Conservation (phyloP, 1,140 invertebrate species). For the Magallana ariakensis region DNA sequence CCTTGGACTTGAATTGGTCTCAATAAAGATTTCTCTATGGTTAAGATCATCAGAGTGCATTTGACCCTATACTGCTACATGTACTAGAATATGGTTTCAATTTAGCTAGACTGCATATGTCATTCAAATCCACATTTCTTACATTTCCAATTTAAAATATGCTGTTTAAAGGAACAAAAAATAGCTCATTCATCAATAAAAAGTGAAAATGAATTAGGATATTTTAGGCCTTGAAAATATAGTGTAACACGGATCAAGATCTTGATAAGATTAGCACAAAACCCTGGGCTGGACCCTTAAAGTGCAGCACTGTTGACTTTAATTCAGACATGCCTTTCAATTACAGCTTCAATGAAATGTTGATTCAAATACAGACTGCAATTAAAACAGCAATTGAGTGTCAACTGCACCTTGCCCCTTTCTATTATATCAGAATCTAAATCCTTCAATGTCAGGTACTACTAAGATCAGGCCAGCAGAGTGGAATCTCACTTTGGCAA, state of each 20-base stretch:
- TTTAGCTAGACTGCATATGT: too few relatives aligned
- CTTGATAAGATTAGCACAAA: not conserved
- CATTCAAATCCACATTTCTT: too few relatives aligned
- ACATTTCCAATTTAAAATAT: too few relatives aligned
- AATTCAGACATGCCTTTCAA: not conserved
- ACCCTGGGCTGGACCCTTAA: not conserved
- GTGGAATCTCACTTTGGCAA: not conserved
- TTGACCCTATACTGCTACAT: too few relatives aligned
- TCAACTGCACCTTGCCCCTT: not conserved
- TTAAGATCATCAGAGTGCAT: too few relatives aligned
- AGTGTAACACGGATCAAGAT: not conserved
- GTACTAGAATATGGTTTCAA: too few relatives aligned
- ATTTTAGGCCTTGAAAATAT: too few relatives aligned
- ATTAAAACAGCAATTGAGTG: not conserved
- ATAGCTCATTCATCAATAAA: too few relatives aligned
- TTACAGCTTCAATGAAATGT: slow-evolving; percentile 14
- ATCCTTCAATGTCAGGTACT: not conserved
- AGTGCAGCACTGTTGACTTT: slow-evolving; percentile 16
- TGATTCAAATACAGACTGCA: not conserved
- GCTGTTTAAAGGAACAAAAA: too few relatives aligned
- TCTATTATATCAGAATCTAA: not conserved
- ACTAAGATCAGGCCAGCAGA: not conserved
- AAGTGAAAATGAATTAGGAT: too few relatives aligned
- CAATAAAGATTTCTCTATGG: too few relatives aligned
- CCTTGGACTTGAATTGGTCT: too few relatives aligned